Conservation (phyloP, 2,888 invertebrate species). For the Diplazon laetatorius region DNA sequence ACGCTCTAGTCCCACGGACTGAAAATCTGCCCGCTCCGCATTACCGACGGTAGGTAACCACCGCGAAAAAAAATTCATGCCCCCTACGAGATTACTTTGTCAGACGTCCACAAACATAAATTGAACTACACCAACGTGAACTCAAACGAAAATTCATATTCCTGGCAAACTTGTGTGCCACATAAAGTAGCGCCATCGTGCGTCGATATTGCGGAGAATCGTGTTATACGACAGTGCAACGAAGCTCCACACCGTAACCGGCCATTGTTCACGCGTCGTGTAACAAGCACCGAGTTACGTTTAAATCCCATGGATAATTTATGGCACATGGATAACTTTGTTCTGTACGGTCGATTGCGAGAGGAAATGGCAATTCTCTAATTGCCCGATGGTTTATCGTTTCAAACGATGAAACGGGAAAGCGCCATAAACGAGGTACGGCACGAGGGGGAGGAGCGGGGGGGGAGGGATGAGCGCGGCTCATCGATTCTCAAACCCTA, state of each 20-base stretch:
- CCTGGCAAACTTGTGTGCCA: background rate
- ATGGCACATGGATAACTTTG: background rate
- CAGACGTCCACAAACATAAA: too few relatives aligned
- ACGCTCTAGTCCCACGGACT: too few relatives aligned
- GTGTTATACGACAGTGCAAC: background rate
- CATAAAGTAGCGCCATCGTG: background rate
- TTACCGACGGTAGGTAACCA: background rate
- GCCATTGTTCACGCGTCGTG: too few relatives aligned
- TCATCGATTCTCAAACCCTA: slow-evolving; percentile 8
- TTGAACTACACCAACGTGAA: background rate
- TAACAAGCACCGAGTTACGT: background rate
- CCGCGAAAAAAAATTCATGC: background rate
- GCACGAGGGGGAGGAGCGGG: too few relatives aligned
- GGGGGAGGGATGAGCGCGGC: background rate
- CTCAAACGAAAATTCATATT: background rate
- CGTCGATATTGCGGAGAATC: background rate
- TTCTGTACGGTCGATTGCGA: background rate
- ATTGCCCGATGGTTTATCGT: slow-evolving; percentile 31
- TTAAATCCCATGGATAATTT: background rate
- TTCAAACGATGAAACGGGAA: background rate
- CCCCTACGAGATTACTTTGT: too few relatives aligned
- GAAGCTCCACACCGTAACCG: background rate
- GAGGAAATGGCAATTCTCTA: slow-evolving; percentile 10
- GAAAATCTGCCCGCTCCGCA: too few relatives aligned
- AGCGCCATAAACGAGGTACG: background rate